Base-by-base conservation (phyloP, 2,797 vertebrate genomes). In the Betta splendens region DNA sequence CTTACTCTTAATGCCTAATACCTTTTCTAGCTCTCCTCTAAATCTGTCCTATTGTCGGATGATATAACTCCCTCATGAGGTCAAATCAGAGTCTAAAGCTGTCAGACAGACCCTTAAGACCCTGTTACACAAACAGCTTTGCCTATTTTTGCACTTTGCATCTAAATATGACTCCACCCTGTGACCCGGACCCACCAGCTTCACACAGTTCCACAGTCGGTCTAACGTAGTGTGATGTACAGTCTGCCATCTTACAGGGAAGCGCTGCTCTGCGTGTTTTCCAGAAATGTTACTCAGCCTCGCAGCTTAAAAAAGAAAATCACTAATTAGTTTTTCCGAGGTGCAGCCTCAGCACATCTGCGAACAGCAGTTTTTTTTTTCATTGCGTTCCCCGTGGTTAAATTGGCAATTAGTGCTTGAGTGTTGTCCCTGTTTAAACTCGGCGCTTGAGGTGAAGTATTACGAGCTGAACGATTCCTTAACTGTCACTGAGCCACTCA, bases 91-190 rank as follows among this genome's bases (percentile, higher is more conserved):
- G 16, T 16, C 35, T 55, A 47, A 69, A 76, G 33, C 59, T 64
- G 16, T 7, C 29, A 29, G n/a, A 20, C 26, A 49, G 51, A 48
- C 46, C 25, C 37, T 53, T 52, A 61, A 75, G 28, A 51, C 26
- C n/a, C 35, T 36, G 60, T 85, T 85, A 77, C 70, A 70, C 75
- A 84, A 83, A 79, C 52, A 32, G 72, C 65, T 83, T 74, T 62
- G 50, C 44, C 65, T 86, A 79, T 85, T 84, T 84, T 82, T 81
- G 47, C 31, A 58, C 46, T 7, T 33, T 64, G 52, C 67, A 72
- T 81, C 84, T 78, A 48, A 45, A 73, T 83, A 65, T 56, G 37
- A 31, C 9, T 12, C 4, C 49, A 45, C 55, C 50, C n/a, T 39
- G 29, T 51, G 39, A 53, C 9, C 25, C 38, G 8, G 28, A 39